phyloP scores from a whole-genome alignment of 2,113 vertebrate genomes.

The Nesogale talazaci region DNA sequence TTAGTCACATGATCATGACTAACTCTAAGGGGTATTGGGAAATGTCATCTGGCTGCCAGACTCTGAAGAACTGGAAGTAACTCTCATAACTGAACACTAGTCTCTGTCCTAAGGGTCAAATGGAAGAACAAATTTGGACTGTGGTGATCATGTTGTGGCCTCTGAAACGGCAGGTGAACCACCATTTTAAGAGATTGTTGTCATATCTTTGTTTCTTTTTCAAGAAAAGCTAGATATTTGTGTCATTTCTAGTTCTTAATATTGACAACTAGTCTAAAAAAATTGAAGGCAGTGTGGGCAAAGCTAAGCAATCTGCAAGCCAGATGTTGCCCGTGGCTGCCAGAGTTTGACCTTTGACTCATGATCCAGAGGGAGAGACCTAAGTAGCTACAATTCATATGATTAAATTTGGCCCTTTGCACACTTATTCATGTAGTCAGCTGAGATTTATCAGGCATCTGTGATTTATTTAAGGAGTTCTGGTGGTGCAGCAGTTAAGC shows the following conservation, averaged over 20 bases:
- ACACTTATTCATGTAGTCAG: no score
- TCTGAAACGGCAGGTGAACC: not conserved
- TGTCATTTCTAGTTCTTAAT: constrained; percentile 16
- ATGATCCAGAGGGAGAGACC: not conserved
- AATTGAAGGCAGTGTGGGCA: not conserved
- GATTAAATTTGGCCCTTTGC: not conserved
- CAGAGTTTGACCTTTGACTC: not conserved
- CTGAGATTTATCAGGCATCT: not conserved
- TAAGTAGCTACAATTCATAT: not conserved
- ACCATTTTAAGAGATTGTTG: not conserved
- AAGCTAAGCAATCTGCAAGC: not conserved
- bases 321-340: not conserved
- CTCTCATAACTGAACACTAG: not conserved
- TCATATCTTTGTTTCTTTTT: not conserved
- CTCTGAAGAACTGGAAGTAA: not conserved
- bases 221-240: constrained; percentile 28
- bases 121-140: not conserved
- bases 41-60: not conserved
- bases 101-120: not conserved
- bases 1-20: not conserved
- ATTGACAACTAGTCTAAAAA: constrained; percentile 21
- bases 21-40: not conserved
- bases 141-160: not conserved
- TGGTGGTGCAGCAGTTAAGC: no score
- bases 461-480: no score